Base-by-base conservation (phyloP, 2,113 vertebrate species). In the Emydura subglobosa region DNA sequence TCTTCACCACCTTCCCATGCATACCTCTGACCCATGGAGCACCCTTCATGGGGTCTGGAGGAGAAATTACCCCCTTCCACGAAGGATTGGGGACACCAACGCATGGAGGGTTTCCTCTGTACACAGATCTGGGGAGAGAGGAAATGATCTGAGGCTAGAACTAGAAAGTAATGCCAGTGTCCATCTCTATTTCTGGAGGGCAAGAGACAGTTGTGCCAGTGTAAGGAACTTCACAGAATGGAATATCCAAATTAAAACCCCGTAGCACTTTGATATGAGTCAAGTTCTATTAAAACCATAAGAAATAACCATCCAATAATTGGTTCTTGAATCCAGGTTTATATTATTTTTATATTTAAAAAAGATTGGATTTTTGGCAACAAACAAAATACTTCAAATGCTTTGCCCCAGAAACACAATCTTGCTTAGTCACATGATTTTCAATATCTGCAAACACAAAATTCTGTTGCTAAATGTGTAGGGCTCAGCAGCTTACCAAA, bases 401-500 rank as follows among this genome's bases (percentile, higher is more conserved):
- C 87, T 96, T 83, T 2, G 93, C 47, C 90, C 86, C 93, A 96
- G 92, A 95, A 97, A 96, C 1, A 0, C 87, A 90, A 91, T 68
- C 95, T 96, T 92, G 87, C 83, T 95, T 2, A 7, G 95, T 97
- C 96, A 85, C 91, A 96, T 81, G 88, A 90, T 94, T 94, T 97
- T 97, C 94, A 97, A 92, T 97, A 91, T 91, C 93, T 96, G 91
- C 94, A 97, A 96, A 96, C 93, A 88, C 89, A 74, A 81, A 96
- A 83, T 92, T 97, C 94, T 97, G 96, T 91, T 97, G 93, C 96
- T 97, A 96, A 97, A 94, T 96, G 90, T 82, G 96, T 97, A 95
- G 79, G 88, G 93, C 95, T 97, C 95, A 96, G 95, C 95, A 96
- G 96, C 96, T 96, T 95, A 97, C 97, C 96, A 97, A 96, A 68